Evolutionary conservation across 2,888 invertebrate species (phyloP), one percentile per base, ranked within the genome.

Genomic region (Pharmacophagus antenor): DNA sequence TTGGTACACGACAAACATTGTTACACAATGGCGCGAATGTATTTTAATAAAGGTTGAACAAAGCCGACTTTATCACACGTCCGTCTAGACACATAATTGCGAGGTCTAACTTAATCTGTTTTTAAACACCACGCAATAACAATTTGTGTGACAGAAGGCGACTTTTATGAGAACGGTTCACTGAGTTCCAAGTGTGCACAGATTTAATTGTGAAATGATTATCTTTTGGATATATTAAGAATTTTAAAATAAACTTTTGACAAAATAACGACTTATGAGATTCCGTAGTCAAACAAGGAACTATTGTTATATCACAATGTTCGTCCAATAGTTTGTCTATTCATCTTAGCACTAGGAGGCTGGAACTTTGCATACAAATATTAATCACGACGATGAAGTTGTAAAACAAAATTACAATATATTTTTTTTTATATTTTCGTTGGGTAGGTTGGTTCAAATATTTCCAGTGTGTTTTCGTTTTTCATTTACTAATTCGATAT

Each of bases 81-180:
- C 62, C 52, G 67, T 71, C 71, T 72, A 71, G 70, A 71, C 69
- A 44, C 58, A 65, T 65, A 67, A 70, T 66, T 63, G 63, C 62
- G 56, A 56, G 62, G 18, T 56, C 47, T 62, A 60, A 31, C 51
- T 56, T 59, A 58, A 58, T 49, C 54, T 56, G 54, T 56, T 56
- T 58, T 62, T 59, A 58, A 55, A 56, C 52, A 52, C 50, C 51
- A n/a, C 18, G 27, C 47, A 22, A 50, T 58, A 55, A 58, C 58
- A 53, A 59, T 59, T 54, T 59, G 42, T 42, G 17, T 18, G 37
- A 49, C 58, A 49, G n/a, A 49, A 49, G 49, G 27, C 27, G 12
- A 37, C 42, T 25, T 50, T 50, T 18, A 25, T 44, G 44, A 51
- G 42, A 54, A 21, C 25, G 50, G 6, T 46, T 51, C n/a, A 25